A percentile compares a stretch with the other conserved stretches of the same genome.
Conservation (phyloP, 1,140 invertebrate genomes). For the Anthonomus grandis region DNA sequence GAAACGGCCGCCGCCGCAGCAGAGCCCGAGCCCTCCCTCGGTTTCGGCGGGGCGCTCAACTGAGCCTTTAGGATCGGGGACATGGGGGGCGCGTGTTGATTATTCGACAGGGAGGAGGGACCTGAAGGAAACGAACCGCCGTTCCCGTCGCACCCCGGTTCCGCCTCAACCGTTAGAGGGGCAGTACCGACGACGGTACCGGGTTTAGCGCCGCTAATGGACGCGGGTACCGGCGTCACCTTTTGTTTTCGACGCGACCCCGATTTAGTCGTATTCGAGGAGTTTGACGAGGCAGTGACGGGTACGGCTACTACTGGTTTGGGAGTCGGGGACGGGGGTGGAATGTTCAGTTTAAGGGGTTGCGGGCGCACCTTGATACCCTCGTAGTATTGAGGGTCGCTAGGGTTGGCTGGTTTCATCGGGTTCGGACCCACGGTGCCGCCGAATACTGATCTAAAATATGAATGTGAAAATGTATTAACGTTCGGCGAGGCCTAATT, state of each 20-base stretch:
- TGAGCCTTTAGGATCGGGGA: slow-evolving; percentile 77
- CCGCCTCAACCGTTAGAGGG: slow-evolving; percentile 31
- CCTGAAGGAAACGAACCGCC: no score
- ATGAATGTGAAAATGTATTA: no score
- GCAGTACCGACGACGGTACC: background rate
- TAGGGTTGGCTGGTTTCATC: slow-evolving; percentile 55
- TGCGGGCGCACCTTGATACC: slow-evolving; percentile 68
- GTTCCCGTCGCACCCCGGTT: no score
- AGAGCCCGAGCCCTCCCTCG: slow-evolving; percentile 34
- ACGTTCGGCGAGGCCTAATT: no score
- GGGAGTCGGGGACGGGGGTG: slow-evolving; percentile 27
- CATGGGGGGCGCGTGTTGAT: slow-evolving; percentile 52
- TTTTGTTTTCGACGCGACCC: slow-evolving; percentile 11
- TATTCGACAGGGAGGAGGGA: no score
- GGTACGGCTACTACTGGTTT: slow-evolving; percentile 24
- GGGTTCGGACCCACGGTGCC: slow-evolving; percentile 72
- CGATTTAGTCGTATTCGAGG: slow-evolving; percentile 29
- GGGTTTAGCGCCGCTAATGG: background rate
- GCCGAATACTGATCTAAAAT: slow-evolving; percentile 71
- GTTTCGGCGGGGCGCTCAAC: slow-evolving; percentile 67
- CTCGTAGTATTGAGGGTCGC: slow-evolving; percentile 67
- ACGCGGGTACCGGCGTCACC: background rate
- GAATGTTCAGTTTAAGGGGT: slow-evolving; percentile 52
- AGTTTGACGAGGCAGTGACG: slow-evolving; percentile 6
- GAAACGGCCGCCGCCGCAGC: slow-evolving; percentile 40